phyloP scores from a whole-genome alignment of 2,888 invertebrate genomes.

The Polydrusus cervinus region DNA sequence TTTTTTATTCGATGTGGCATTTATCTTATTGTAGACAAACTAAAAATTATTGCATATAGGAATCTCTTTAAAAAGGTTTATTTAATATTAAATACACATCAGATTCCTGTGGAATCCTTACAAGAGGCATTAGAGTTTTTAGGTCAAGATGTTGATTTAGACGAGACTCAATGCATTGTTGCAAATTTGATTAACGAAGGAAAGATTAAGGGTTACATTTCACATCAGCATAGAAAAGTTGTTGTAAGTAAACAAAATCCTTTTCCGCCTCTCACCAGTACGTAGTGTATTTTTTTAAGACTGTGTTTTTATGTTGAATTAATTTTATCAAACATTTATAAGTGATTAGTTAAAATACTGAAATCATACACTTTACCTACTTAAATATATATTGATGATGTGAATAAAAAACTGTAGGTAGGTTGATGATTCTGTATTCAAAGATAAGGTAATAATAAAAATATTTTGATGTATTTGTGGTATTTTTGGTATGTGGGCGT shows the following conservation, averaged over 20 bases:
- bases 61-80: conserved; percentile 97
- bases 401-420: too few species aligned
- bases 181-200: conserved; percentile 97
- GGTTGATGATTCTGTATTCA: too few species aligned
- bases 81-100: conserved; percentile 84
- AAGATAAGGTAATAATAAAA: too few species aligned
- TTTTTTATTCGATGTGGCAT: conserved; percentile 98
- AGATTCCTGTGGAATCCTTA: conserved; percentile 90
- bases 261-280: conserved; percentile 84
- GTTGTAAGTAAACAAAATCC: conserved; percentile 98
- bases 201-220: conserved; percentile 98
- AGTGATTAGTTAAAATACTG: too few species aligned
- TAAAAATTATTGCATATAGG: conserved; percentile 95
- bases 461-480: too few species aligned
- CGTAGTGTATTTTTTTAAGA: conserved; percentile 10
- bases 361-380: too few species aligned
- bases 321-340: too few species aligned
- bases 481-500: too few species aligned
- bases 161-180: conserved; percentile 96
- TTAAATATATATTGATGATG: too few species aligned
- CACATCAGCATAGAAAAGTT: conserved; percentile 96
- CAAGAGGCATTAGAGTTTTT: conserved; percentile 87
- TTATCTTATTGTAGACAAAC: conserved; percentile 96
- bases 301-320: too few species aligned
- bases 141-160: conserved; percentile 91